Evolutionary conservation across 2,113 vertebrate genomes (phyloP).

Genomic region (Sceloporus tristichus): DNA sequence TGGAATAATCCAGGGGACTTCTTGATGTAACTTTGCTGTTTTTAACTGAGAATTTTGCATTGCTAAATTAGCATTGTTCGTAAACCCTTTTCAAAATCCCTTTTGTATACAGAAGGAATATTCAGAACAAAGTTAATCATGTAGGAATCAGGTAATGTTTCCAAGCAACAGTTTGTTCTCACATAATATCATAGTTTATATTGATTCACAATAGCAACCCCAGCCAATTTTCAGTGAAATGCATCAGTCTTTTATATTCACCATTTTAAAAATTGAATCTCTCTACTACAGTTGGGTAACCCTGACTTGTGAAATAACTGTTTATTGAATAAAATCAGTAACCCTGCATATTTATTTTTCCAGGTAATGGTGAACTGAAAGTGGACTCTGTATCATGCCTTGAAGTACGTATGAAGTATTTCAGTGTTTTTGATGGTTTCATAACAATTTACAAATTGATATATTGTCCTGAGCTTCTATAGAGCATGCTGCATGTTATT

Average conservation of each 20-base stretch:
- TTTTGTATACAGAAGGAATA: background rate
- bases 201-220: background rate
- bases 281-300: background rate
- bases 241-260: background rate
- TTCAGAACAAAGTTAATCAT: background rate
- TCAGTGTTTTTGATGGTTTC: background rate
- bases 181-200: background rate
- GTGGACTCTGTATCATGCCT: conserved; percentile 32
- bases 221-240: background rate
- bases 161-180: background rate
- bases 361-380: conserved; percentile 58
- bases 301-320: background rate
- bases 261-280: background rate
- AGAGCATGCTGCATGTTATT: too few species aligned
- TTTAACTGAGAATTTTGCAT: background rate
- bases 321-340: background rate
- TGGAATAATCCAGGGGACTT: background rate
- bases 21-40: background rate
- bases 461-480: background rate
- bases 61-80: background rate
- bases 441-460: background rate
- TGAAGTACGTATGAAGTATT: conserved; percentile 49
- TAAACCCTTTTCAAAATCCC: background rate
- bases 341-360: conserved; percentile 26
- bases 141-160: background rate